Base-by-base conservation (phyloP, 2,797 vertebrate species). In the Amazona ochrocephala region DNA sequence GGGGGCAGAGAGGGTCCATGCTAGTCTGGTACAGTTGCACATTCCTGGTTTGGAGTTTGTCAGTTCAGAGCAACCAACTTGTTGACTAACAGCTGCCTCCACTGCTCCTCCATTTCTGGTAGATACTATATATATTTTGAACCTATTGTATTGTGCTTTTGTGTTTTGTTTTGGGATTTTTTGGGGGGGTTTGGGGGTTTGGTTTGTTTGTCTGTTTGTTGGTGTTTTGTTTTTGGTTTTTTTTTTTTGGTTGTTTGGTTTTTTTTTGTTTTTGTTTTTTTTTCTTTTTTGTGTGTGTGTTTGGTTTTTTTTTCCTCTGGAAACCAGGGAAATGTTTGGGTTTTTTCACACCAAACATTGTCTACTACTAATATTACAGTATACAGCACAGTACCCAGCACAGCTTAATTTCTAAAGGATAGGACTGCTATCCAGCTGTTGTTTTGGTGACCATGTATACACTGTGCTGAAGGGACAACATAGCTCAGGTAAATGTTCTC, bases 231-330 rank as follows among this genome's bases (percentile, higher is more conserved):
- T 54, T 5, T 3, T 7, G 34, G 34, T 34, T n/a, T 10, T 30
- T n/a, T 23, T 14, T 13, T 5, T 2, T 4, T 12, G 44, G 2
- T 54, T 12, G 2, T n/a, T 56, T 12, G 11, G 4, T 5, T 13
- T 30, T 8, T 29, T 29, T 32, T 20, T 12, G 16, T 19, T 2
- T 4, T 14, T 53, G 17, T 3, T 11, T 41, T 17, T 9, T 12
- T 10, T 37, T 37, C 37, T 37, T 37, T 37, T 37, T 37, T 37
- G 37, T 37, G 37, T 37, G 37, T 37, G 10, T 37, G 37, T 37
- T 37, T 37, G 37, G 10, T 37, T 7, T 9, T 11, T 26, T 5
- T 71, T 53, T 68, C 56, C 26, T 34, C 54, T 83, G 32, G 16
- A 89, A 90, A 89, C 5, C 14, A 39, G 23, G 32, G 19, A 87